A percentile compares a stretch with the other conserved stretches of the same genome.
Conservation (phyloP, 2,113 vertebrate genomes). For the Lonchura striata region DNA sequence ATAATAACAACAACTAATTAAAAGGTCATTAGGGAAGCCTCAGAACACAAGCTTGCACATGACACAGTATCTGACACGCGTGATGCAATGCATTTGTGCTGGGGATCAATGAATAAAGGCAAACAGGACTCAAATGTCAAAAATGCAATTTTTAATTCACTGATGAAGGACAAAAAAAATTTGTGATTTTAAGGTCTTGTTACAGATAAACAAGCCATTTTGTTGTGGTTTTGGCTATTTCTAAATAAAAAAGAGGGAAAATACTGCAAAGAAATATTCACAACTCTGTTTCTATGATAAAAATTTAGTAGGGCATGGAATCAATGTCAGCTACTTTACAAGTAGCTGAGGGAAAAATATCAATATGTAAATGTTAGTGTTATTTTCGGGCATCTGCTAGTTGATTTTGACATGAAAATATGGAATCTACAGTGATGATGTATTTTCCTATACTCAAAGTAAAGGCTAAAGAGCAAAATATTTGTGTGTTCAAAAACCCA, state of each 20-base stretch:
- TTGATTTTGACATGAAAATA: background rate
- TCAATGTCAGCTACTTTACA: background rate
- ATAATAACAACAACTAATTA: background rate
- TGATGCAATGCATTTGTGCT: background rate
- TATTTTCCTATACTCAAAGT: background rate
- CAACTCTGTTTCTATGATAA: background rate
- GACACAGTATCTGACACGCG: rapidly evolving
- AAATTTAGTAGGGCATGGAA: background rate
- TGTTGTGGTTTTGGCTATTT: background rate
- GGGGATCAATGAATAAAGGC: background rate
- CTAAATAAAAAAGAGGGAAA: background rate
- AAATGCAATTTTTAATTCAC: background rate
- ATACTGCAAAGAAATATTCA: background rate
- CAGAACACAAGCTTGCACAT: background rate
- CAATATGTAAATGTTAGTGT: background rate
- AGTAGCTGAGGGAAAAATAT: background rate
- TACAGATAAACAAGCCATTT: background rate
- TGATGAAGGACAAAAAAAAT: background rate
- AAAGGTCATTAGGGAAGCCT: background rate
- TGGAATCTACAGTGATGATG: background rate
- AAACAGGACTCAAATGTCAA: background rate
- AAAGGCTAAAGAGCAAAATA: background rate
- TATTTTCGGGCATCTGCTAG: background rate
- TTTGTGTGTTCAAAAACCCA: background rate
- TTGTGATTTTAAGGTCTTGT: background rate